A percentile compares a stretch with the other conserved stretches of the same genome.
phyloP scores from a whole-genome alignment of 2,888 invertebrate genomes.

The Noctua comes region DNA sequence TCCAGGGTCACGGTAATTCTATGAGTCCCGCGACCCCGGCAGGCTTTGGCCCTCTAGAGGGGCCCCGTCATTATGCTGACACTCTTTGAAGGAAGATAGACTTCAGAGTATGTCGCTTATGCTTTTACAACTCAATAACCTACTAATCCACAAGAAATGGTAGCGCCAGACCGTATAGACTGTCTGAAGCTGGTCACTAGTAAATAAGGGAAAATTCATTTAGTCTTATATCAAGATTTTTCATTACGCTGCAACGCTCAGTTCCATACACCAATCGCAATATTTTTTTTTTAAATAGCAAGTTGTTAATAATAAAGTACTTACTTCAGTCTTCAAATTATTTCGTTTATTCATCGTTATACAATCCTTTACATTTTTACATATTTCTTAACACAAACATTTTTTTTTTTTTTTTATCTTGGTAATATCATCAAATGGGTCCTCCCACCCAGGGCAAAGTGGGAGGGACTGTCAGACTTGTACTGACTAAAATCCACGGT shows the following conservation, averaged over 20 bases:
- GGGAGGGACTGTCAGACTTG: no score
- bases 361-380: neutral
- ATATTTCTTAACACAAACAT: neutral
- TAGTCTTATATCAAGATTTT: neutral
- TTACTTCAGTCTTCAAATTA: neutral
- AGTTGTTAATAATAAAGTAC: neutral
- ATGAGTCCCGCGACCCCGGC: no score
- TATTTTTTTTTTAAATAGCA: neutral
- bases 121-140: slow-evolving; percentile 2
- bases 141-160: neutral
- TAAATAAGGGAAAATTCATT: slow-evolving; percentile 7
- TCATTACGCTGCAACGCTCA: neutral
- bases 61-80: no score
- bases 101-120: no score
- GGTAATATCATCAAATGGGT: no score
- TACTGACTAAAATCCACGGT: no score
- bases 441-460: no score
- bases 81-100: no score
- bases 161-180: neutral
- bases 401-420: no score
- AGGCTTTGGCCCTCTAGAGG: no score
- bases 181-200: neutral
- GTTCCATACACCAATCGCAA: neutral
- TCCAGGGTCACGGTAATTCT: no score
- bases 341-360: neutral